Conservation (phyloP, 2,113 vertebrate species). For the Acrocephalus kingi region DNA sequence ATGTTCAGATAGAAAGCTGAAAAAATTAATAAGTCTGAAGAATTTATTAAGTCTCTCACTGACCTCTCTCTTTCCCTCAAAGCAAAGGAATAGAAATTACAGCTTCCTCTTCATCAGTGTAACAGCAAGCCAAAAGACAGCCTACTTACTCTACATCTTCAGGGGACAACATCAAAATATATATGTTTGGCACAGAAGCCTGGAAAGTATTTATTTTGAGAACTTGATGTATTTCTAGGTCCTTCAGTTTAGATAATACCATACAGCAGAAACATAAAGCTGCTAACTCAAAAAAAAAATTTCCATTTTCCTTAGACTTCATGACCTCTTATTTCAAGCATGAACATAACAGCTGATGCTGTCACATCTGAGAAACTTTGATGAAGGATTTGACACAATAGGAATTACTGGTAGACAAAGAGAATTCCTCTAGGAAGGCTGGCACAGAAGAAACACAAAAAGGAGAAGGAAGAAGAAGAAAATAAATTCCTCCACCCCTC, state of each 20-base stretch:
- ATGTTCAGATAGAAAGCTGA: neutral
- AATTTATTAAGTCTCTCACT: neutral
- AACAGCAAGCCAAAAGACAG: constrained; percentile 8
- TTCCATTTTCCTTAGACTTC: constrained; percentile 64
- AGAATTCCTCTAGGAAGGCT: constrained; percentile 54
- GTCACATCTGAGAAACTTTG: constrained; percentile 66
- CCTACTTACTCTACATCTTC: neutral
- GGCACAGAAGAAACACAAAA: neutral
- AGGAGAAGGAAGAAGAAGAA: neutral
- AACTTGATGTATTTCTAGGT: constrained; percentile 55
- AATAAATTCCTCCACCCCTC: neutral
- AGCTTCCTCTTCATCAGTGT: neutral
- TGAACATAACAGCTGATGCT: constrained; percentile 68
- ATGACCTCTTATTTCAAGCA: constrained; percentile 66
- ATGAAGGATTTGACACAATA: constrained; percentile 69
- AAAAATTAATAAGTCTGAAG: neutral
- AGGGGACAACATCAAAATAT: constrained; percentile 32
- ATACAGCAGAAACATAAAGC: constrained; percentile 55
- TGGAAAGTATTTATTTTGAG: constrained; percentile 49
- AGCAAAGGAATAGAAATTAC: neutral
- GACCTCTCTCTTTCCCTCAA: neutral
- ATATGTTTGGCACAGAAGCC: constrained; percentile 1
- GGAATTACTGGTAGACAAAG: constrained; percentile 65
- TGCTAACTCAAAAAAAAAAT: constrained; percentile 32
- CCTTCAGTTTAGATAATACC: constrained; percentile 34